These are phyloP conservation scores for Lysandra coridon DNA, from an alignment of 2,888 invertebrate species.

Conservation along the genomic window DNA sequence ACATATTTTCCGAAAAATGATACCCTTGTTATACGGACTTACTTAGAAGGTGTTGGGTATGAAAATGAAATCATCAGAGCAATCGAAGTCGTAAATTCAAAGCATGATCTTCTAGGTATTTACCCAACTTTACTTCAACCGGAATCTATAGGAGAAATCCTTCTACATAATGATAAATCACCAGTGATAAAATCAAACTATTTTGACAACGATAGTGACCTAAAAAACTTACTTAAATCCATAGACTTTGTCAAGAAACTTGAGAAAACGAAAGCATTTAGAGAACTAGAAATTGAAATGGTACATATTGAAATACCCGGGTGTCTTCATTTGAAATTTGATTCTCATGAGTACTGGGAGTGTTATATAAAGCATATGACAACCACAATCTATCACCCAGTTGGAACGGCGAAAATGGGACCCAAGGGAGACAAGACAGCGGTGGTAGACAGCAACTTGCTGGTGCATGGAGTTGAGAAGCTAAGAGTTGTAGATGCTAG, in stretches of 20 bases:
- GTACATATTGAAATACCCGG: conserved; percentile 52
- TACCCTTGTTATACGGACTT: conserved; percentile 44
- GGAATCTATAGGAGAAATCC: conserved; percentile 78
- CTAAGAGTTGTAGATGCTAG: conserved; percentile 76
- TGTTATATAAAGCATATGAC: conserved; percentile 79
- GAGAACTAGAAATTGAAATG: conserved; percentile 54
- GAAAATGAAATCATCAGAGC: conserved; percentile 50
- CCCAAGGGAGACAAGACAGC: conserved; percentile 58
- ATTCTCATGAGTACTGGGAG: conserved; percentile 74
- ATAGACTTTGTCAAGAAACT: conserved; percentile 60
- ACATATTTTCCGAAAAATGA: conserved; percentile 52
- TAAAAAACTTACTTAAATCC: conserved; percentile 63
- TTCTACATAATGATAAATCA: conserved; percentile 68
- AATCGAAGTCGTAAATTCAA: conserved; percentile 50
- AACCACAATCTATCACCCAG: conserved; percentile 83
- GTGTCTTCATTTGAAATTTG: conserved; percentile 54
- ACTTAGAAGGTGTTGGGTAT: conserved; percentile 51
- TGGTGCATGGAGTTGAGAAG: conserved; percentile 76
- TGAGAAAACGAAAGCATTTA: conserved; percentile 61
- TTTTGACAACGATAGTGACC: conserved; percentile 77
- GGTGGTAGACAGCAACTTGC: conserved; percentile 74
- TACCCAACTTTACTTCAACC: conserved; percentile 67
- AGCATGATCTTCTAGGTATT: conserved; percentile 57
- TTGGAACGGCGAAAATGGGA: conserved; percentile 87
- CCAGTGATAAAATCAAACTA: conserved; percentile 83